Base-by-base conservation (phyloP, 2,797 vertebrate genomes). In the Poliocrania exsul region DNA sequence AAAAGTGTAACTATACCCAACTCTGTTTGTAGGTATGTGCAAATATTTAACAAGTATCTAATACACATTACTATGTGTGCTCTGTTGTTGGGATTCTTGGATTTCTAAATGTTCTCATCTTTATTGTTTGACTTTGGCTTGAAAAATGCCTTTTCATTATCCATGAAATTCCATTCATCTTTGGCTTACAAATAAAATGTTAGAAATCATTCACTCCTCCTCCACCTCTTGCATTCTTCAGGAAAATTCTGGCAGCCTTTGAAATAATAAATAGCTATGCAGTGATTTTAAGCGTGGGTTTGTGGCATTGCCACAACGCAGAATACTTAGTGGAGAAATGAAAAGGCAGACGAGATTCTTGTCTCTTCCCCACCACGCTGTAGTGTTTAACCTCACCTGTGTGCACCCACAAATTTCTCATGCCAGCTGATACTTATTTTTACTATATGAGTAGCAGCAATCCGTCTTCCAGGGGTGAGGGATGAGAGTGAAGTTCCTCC, bases 221-320 rank as follows among this genome's bases (percentile, higher is more conserved):
- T 21, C 42, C 4, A 12, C 23, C 16, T 25, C 29, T 66, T 73
- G 35, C 64, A 85, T 92, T 85, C 88, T 81, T 94, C 37, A 29
- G 31, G n/a, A 92, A 66, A 72, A 79, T 58, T 28, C 81, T 93
- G 90, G 50, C 88, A 90, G 78, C 44, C 56, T 90, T 86, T 86
- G 49, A 74, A 65, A 47, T 72, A 65, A 79, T 54, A 70, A 94
- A 84, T 56, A 73, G 25, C 51, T 93, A 10, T 5, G 4, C 1
- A 5, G 33, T 75, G 28, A 66, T 90, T 92, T 86, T 72, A n/a
- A 61, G 28, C 1, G 0, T 69, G 38, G 11, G 29, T 51, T 70
- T 72, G 21, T 72, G 81, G 42, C n/a, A 44, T 23, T 61, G 24
- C 28, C 64, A 33, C 18, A 33, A 18, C 29, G 17, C 42, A 28